Percentiles rank a stretch among this genome's conserved stretches.
phyloP scores from a whole-genome alignment of 2,888 invertebrate species.

The Adelphocoris suturalis region DNA sequence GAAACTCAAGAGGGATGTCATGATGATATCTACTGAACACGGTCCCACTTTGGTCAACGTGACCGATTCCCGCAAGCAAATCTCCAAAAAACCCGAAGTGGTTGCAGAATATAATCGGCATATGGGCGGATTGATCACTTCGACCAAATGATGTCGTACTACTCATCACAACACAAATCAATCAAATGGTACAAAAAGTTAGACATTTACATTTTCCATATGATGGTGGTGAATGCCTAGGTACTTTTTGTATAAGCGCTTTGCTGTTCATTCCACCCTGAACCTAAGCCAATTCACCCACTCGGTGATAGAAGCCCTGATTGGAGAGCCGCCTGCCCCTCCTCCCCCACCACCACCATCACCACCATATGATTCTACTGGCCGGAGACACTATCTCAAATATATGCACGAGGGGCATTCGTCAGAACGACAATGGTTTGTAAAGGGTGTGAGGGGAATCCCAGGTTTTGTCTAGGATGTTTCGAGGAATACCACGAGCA shows the following conservation, averaged over 20 bases:
- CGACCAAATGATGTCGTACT: constrained; percentile 67
- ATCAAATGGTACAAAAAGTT: constrained; percentile 68
- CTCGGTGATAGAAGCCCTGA: not conserved
- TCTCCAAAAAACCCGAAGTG: constrained; percentile 40
- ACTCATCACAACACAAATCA: constrained; percentile 50
- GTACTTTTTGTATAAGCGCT: not conserved
- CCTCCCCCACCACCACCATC: not conserved
- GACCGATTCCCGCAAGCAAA: not conserved
- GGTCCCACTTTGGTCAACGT: constrained; percentile 8
- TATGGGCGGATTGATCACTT: constrained; percentile 65
- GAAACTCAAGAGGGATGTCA: not conserved
- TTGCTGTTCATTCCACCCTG: not conserved
- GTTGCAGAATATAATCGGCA: constrained; percentile 68
- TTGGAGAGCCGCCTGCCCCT: not conserved
- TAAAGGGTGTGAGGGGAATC: not conserved
- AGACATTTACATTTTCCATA: constrained; percentile 31
- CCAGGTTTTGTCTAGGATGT: not conserved
- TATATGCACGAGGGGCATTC: not conserved
- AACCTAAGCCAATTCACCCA: not conserved
- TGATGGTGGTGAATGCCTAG: not conserved
- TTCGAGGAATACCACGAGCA: not conserved
- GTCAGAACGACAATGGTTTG: not conserved
- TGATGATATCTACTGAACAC: not conserved
- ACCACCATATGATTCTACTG: not conserved
- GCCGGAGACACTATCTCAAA: not conserved